These are phyloP conservation scores for Glaucopsyche alexis DNA, from an alignment of 2,888 invertebrate species.

Conservation along the genomic window DNA sequence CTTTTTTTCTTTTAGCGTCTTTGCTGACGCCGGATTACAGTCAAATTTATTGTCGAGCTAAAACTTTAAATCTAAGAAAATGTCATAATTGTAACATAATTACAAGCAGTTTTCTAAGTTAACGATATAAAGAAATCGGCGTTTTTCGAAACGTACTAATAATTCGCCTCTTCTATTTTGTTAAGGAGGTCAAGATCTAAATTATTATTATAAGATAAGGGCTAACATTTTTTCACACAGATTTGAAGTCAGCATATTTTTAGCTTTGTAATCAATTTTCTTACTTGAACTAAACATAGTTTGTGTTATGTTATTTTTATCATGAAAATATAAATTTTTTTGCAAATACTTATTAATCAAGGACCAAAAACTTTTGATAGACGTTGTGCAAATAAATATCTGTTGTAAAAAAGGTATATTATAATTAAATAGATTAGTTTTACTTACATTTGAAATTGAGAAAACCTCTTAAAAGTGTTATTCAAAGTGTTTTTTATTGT, in stretches of 20 bases:
- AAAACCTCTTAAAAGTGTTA: not conserved
- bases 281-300: not conserved
- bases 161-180: constrained; percentile 1
- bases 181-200: constrained; percentile 26
- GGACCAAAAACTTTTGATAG: not conserved
- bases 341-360: not conserved
- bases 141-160: constrained; percentile 2
- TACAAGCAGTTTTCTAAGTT: not conserved
- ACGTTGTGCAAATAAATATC: not conserved
- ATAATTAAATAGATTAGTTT: not conserved
- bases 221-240: not conserved
- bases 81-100: not conserved
- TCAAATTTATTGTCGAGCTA: constrained; percentile 33
- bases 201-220: not conserved
- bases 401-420: not conserved
- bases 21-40: constrained; percentile 52
- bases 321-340: not conserved
- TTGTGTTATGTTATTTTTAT: not conserved
- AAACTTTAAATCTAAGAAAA: constrained; percentile 17
- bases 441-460: not conserved
- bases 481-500: not conserved
- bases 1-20: constrained; percentile 61
- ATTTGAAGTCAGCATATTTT: not conserved
- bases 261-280: not conserved
- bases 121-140: not conserved